These are phyloP conservation scores for Melipona bicolor DNA, from an alignment of 2,888 invertebrate genomes.

Conservation along the genomic window DNA sequence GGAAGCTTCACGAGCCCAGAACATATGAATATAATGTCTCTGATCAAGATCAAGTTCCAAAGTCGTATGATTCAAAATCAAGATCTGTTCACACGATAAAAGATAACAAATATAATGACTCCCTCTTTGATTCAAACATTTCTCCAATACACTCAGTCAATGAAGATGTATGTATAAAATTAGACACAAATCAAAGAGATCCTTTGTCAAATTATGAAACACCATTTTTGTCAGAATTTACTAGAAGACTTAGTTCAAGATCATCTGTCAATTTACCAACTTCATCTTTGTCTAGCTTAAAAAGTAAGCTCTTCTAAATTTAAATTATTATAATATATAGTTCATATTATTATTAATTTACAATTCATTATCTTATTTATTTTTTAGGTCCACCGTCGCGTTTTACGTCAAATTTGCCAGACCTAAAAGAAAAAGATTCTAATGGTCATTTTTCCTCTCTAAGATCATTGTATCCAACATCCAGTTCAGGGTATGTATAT, in stretches of 20 bases:
- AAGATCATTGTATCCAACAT: conserved; percentile 75
- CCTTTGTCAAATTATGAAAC: conserved; percentile 86
- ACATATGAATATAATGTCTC: conserved; percentile 47
- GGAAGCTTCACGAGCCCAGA: conserved; percentile 66
- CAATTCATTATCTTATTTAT: neutral
- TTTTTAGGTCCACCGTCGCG: conserved; percentile 62
- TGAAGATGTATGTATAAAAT: conserved; percentile 67
- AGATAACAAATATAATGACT: conserved; percentile 74
- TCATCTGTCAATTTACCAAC: conserved; percentile 73
- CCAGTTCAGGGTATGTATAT: conserved; percentile 74
- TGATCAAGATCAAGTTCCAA: conserved; percentile 65
- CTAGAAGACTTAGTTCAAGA: conserved; percentile 85
- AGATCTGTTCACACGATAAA: conserved; percentile 66
- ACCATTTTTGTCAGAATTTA: conserved; percentile 90
- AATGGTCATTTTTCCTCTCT: conserved; percentile 81
- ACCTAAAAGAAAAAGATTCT: conserved; percentile 80
- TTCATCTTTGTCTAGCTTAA: conserved; percentile 70
- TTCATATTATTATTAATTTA: neutral
- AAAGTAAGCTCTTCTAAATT: conserved; percentile 70
- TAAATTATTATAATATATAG: neutral
- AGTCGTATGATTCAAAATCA: conserved; percentile 68
- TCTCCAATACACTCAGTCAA: conserved; percentile 73
- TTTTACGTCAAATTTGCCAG: conserved; percentile 67
- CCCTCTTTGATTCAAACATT: conserved; percentile 75
- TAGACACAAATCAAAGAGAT: conserved; percentile 72